Conservation (phyloP, 2,797 vertebrate species). For the Enteromius trimaculatus region DNA sequence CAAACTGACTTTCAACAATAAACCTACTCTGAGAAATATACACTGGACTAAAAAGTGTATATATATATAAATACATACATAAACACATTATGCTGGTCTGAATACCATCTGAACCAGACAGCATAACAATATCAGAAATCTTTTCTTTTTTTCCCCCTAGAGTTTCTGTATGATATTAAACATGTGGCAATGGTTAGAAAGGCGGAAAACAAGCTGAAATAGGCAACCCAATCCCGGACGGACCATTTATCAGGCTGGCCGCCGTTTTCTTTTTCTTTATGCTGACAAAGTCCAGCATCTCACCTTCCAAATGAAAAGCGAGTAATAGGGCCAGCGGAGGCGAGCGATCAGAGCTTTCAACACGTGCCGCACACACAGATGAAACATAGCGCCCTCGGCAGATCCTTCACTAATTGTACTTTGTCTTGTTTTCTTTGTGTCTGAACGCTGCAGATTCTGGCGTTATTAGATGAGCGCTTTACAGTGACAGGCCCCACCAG, state of each 20-base stretch:
- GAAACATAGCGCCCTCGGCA: constrained; percentile 43
- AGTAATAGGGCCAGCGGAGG: constrained; percentile 38
- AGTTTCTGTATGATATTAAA: constrained; percentile 55
- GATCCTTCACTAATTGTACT: constrained; percentile 46
- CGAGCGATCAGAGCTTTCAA: constrained; percentile 42
- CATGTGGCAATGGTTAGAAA: constrained; percentile 63
- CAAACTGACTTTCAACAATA: constrained; percentile 3
- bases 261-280: constrained; percentile 50
- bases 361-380: constrained; percentile 45
- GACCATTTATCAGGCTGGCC: constrained; percentile 54
- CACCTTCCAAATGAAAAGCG: constrained; percentile 54
- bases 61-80: neutral
- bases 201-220: constrained; percentile 42
- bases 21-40: neutral
- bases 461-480: constrained; percentile 27
- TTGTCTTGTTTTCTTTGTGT: constrained; percentile 44
- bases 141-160: neutral
- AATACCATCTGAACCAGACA: constrained; percentile 31
- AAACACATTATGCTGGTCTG: constrained; percentile 20
- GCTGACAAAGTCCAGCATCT: constrained; percentile 65
- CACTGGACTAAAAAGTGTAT: neutral
- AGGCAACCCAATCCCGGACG: constrained; percentile 52
- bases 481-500: constrained; percentile 24
- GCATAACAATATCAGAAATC: constrained; percentile 42
- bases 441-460: constrained; percentile 34